Evolutionary conservation across 2,797 vertebrate species (phyloP).

Genomic region (Oreortyx pictus): DNA sequence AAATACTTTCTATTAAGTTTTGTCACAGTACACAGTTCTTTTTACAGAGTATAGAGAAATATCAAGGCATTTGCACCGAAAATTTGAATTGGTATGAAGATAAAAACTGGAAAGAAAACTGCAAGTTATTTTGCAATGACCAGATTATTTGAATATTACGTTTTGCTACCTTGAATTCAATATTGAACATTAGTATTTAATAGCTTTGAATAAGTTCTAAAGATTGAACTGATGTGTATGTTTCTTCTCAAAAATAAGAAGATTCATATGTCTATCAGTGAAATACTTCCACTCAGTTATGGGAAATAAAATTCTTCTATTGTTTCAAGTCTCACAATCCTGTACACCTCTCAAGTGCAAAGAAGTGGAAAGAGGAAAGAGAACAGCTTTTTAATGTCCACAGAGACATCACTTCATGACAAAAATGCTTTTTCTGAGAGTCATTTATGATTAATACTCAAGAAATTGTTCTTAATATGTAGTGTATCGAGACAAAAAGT

Average conservation of each 20-base stretch:
- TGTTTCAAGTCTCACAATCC: not conserved
- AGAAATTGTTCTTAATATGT: not conserved
- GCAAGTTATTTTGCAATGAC: not conserved
- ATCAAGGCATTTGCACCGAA: not conserved
- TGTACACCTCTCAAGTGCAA: not conserved
- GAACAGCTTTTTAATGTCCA: not conserved
- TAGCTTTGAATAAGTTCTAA: not conserved
- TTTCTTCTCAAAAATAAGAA: not conserved
- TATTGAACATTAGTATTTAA: not conserved
- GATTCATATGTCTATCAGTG: fast-evolving
- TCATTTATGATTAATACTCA: not conserved
- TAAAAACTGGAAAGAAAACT: not conserved
- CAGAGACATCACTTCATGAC: not conserved
- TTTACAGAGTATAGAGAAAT: not conserved
- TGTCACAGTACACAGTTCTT: not conserved
- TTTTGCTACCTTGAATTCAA: not conserved
- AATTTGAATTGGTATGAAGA: not conserved
- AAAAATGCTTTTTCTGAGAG: not conserved
- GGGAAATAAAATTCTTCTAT: not conserved
- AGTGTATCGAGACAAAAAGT: not conserved
- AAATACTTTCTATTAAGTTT: not conserved
- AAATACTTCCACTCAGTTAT: not conserved
- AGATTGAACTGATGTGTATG: not conserved
- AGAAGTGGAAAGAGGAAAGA: not conserved
- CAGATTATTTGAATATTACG: not conserved